These are phyloP conservation scores for Poecilus cupreus DNA, from an alignment of 2,888 invertebrate genomes.

Conservation along the genomic window DNA sequence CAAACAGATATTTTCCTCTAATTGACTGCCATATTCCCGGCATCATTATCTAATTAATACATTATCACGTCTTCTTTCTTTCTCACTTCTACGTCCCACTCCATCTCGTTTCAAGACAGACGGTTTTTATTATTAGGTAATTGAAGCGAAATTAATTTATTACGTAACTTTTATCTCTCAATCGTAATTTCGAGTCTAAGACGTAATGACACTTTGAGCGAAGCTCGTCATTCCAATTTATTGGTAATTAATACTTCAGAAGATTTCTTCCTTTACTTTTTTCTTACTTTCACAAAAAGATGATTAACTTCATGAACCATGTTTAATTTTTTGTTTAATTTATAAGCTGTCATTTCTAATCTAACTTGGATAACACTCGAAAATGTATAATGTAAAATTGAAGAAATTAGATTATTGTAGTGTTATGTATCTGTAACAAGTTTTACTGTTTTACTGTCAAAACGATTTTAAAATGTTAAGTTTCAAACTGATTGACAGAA, in stretches of 20 bases:
- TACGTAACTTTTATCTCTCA: slow-evolving; percentile 24
- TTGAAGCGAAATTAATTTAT: slow-evolving; percentile 54
- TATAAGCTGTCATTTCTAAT: too few species aligned
- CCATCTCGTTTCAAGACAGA: slow-evolving; percentile 20
- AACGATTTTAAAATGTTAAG: too few species aligned
- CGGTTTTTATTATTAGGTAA: slow-evolving; percentile 59
- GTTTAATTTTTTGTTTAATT: too few species aligned
- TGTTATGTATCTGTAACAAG: too few species aligned
- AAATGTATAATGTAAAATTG: too few species aligned
- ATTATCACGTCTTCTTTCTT: slow-evolving; percentile 62
- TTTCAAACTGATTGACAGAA: too few species aligned
- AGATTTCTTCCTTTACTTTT: neutral
- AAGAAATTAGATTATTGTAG: too few species aligned
- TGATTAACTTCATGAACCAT: neutral
- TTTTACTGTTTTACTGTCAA: too few species aligned
- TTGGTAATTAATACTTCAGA: neutral
- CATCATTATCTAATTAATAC: slow-evolving; percentile 67
- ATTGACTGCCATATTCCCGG: slow-evolving; percentile 66
- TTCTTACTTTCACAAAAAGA: too few species aligned
- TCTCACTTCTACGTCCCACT: neutral
- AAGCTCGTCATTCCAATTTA: neutral
- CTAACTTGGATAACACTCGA: too few species aligned
- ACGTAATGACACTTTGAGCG: slow-evolving; percentile 19
- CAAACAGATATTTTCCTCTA: slow-evolving; percentile 65
- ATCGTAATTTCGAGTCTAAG: slow-evolving; percentile 30